Evolutionary conservation across 2,113 vertebrate species (phyloP).

Genomic region (Indicator maculatus): DNA sequence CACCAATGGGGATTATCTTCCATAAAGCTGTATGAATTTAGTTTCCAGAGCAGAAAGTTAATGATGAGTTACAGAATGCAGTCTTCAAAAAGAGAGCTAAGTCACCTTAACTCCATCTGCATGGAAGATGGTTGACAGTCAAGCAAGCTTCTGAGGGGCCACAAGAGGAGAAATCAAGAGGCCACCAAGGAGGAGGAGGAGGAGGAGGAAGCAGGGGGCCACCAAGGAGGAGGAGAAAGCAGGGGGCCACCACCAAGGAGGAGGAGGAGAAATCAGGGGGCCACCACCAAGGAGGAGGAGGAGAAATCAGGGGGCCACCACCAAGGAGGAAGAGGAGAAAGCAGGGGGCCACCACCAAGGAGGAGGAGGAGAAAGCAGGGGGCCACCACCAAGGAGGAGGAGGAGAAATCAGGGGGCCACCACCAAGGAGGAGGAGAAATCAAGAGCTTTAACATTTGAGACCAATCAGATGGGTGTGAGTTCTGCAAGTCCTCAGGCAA

Average conservation of each 20-base stretch:
- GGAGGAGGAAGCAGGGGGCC: neutral
- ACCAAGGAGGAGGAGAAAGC: neutral
- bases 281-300: too few species aligned
- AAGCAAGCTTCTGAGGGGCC: neutral
- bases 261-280: neutral
- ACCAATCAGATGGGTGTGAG: neutral
- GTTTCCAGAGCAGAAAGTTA: slow-evolving; percentile 48
- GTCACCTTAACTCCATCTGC: neutral
- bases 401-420: too few species aligned
- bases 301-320: neutral
- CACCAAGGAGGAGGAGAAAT: neutral
- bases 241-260: too few species aligned
- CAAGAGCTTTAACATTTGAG: neutral
- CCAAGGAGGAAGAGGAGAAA: too few species aligned
- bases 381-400: too few species aligned
- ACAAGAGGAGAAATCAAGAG: too few species aligned
- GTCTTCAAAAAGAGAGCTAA: slow-evolving; percentile 29
- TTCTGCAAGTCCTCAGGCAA: neutral
- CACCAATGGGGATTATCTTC: neutral
- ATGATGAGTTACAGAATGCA: neutral
- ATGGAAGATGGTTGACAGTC: neutral
- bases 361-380: too few species aligned
- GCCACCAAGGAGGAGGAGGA: too few species aligned
- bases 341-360: too few species aligned
- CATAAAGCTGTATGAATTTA: slow-evolving; percentile 1